phyloP scores from a whole-genome alignment of 2,888 invertebrate genomes.

The Timandra comae region DNA sequence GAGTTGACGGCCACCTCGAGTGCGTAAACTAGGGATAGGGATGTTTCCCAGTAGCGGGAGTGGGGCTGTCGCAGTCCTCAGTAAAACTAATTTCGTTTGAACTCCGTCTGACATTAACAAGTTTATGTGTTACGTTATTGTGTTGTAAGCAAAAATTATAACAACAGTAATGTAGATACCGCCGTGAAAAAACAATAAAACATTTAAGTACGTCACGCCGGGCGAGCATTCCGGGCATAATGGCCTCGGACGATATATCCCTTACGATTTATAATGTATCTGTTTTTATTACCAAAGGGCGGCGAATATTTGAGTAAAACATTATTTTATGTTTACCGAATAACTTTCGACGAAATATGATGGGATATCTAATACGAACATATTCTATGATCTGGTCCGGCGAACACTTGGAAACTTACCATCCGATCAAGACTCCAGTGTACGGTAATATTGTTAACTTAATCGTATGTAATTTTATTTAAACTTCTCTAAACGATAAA shows the following conservation, averaged over 20 bases:
- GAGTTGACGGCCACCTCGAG: too few relatives aligned
- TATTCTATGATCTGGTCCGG: too few relatives aligned
- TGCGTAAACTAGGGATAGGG: too few relatives aligned
- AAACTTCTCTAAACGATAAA: too few relatives aligned
- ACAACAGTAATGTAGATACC: conserved; percentile 50
- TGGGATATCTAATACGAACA: conserved; percentile 27
- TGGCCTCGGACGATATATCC: conserved; percentile 54
- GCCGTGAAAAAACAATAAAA: conserved; percentile 66
- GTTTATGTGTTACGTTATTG: conserved; percentile 39
- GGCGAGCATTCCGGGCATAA: conserved; percentile 49
- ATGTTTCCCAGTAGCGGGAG: too few relatives aligned
- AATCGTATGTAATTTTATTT: too few relatives aligned
- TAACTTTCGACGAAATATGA: too few relatives aligned
- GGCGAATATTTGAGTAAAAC: conserved; percentile 18
- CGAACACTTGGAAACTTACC: too few relatives aligned
- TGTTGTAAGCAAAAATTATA: conserved; percentile 53
- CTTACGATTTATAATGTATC: conserved; percentile 66
- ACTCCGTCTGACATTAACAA: conserved; percentile 29
- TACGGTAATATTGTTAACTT: too few relatives aligned
- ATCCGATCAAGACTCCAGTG: too few relatives aligned
- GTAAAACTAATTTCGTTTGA: conserved; percentile 30
- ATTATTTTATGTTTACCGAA: conserved; percentile 6
- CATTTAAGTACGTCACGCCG: conserved; percentile 62
- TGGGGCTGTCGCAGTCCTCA: too few relatives aligned
- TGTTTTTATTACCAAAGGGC: conserved; percentile 63